Evolutionary conservation across 2,797 vertebrate genomes (phyloP), one percentile per base, ranked within the genome.

Genomic region (Rhyacichthys aspro): DNA sequence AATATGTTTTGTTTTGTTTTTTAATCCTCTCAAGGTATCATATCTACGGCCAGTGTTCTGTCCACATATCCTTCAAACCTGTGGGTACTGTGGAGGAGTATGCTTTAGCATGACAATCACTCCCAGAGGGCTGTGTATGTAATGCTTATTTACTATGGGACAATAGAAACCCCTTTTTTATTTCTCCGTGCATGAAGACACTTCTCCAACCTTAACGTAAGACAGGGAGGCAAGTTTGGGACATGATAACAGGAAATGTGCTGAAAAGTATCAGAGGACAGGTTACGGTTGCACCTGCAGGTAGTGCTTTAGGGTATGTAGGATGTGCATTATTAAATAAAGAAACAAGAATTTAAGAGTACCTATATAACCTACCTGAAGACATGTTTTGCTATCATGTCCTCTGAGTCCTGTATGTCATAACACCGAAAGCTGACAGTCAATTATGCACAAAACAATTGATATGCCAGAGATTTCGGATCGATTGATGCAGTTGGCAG

Each of bases 1-100:
- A 88, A 87, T 82, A 89, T 89, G 79, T 78, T 83, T 74, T 85
- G 82, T 84, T 81, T n/a, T n/a, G n/a, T n/a, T n/a, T n/a, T n/a
- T n/a, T n/a, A n/a, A 78, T 67, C 49, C 66, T 68, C 66, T 74
- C 14, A 32, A 54, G 62, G 72, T 57, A 74, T 74, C 78, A 84
- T 43, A 69, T 77, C 69, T 49, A 54, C 11, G 50, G 74, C 76
- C 68, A 62, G 61, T 74, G 65, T 82, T 82, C 66, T 78, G 79
- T 87, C 86, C 82, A 44, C 57, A 38, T 46, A 52, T 59, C 66
- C 54, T 65, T 77, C 58, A 67, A 73, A 82, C 69, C 75, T 79
- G 78, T 79, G 72, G 78, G 72, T 76, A 37, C 59, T 36, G 68
- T 74, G 80, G 70, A 63, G 63, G 28, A 16, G 72, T 76, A 81